Evolutionary conservation across 1,140 invertebrate species (phyloP).

Genomic region (Panagrolaimus sp.): DNA sequence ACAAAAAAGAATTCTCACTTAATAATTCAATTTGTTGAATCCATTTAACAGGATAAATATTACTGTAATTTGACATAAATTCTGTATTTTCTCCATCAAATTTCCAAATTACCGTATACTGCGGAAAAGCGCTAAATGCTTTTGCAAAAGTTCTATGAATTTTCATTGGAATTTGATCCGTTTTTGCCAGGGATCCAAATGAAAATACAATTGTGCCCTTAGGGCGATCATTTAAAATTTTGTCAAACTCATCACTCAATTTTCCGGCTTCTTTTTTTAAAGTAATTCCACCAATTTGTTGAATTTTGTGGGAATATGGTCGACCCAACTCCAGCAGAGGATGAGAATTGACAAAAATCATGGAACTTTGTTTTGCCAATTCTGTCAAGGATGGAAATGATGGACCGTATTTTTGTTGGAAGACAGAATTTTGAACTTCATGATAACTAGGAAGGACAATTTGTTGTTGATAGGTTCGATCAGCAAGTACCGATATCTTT

Average conservation of each 20-base stretch:
- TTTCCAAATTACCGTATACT: slow-evolving; percentile 45
- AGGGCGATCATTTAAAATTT: slow-evolving; percentile 20
- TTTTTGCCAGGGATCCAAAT: slow-evolving; percentile 40
- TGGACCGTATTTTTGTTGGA: not conserved
- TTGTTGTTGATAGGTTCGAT: slow-evolving; percentile 2
- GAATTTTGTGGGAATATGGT: slow-evolving; percentile 3
- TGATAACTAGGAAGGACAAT: slow-evolving; percentile 15
- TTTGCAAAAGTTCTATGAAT: slow-evolving; percentile 25
- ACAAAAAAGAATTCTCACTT: slow-evolving; percentile 24
- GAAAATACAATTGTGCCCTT: slow-evolving; percentile 40
- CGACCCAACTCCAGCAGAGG: not conserved
- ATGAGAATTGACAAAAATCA: slow-evolving; percentile 6
- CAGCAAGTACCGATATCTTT: not conserved
- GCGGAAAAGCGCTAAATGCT: slow-evolving; percentile 31
- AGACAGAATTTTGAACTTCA: not conserved
- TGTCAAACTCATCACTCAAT: slow-evolving; percentile 15
- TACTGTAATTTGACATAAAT: slow-evolving; percentile 25
- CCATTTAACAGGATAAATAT: slow-evolving; percentile 33
- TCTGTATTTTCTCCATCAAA: slow-evolving; percentile 25
- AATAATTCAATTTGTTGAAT: slow-evolving; percentile 35
- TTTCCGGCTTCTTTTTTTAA: not conserved
- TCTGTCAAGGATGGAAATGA: not conserved
- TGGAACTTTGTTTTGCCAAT: not conserved
- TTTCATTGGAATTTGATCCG: slow-evolving; percentile 25
- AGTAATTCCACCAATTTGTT: slow-evolving; percentile 8